phyloP scores from a whole-genome alignment of 1,140 invertebrate species.

The Drosophila repletoides region DNA sequence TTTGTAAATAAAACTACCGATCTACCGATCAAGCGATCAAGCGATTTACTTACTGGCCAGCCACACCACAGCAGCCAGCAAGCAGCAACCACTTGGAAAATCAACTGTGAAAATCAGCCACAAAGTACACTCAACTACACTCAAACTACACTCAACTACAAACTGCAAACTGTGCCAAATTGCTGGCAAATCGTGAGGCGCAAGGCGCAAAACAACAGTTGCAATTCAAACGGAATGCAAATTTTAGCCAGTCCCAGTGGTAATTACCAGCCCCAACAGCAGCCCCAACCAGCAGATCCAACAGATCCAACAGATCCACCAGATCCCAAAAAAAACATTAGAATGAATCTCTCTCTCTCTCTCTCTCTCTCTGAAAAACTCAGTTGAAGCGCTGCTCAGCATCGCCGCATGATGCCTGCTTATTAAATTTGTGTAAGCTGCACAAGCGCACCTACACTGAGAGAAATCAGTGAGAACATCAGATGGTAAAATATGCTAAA shows the following conservation, averaged over 20 bases:
- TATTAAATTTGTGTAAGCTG: conserved; percentile 52
- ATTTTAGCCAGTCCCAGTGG: conserved; percentile 58
- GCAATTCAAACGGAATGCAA: conserved; percentile 82
- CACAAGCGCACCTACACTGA: conserved; percentile 12
- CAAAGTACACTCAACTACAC: conserved; percentile 15
- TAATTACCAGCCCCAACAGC: conserved; percentile 54
- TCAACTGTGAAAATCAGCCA: conserved; percentile 68
- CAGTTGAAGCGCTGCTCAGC: conserved; percentile 11
- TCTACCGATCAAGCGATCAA: conserved; percentile 44
- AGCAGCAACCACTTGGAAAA: conserved; percentile 49
- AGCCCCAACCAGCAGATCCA: conserved; percentile 15
- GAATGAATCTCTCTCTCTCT: too few species aligned
- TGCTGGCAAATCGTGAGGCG: conserved; percentile 72
- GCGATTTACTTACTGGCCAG: conserved; percentile 31
- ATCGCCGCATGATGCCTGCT: conserved; percentile 45
- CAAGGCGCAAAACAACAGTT: conserved; percentile 81
- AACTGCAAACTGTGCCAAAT: conserved; percentile 69
- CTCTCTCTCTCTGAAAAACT: conserved; percentile 16
- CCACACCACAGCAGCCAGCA: conserved; percentile 15
- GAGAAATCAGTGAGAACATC: too few species aligned
- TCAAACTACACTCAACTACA: too few species aligned
- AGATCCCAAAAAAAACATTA: conserved; percentile 47
- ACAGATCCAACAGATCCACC: conserved; percentile 6
- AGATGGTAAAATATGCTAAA: too few species aligned
- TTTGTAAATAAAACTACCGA: conserved; percentile 81